Base-by-base conservation (phyloP, 2,797 vertebrate genomes). In the Mycteria americana region DNA sequence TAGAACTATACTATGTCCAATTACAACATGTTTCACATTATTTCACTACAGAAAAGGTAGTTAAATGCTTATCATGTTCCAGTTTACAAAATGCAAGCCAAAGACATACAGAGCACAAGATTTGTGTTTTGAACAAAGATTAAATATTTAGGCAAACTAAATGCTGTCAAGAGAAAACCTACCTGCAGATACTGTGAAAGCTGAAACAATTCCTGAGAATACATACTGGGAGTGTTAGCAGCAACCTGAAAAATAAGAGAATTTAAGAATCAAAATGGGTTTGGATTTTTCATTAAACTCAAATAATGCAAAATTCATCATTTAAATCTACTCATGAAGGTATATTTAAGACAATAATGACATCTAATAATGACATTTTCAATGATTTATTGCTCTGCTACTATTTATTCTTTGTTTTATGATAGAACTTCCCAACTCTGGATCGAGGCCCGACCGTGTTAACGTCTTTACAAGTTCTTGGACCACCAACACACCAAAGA, bases 191-290 rank as follows among this genome's bases (percentile, higher is more conserved):
- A 99, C 98, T 99, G 99, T 98, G 99, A 99, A 96, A 99, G 99
- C 98, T 99, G 99, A 98, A 99, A 99, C 98, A 99, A 98, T 99
- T 99, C 99, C 99, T 99, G 99, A 99, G 99, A 99, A 98, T 99
- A 99, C 99, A 99, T 99, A 98, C 99, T 99, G 99, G 99, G 99
- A 98, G 99, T 99, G 98, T 99, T 99, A 99, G 99, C 99, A 96
- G 99, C 99, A 98, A 99, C 99, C 99, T 99, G 95, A 60, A 84
- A 96, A 95, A 93, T 25, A 92, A 94, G 65, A 31, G 6, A 69
- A 91, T 19, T 88, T 18, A 70, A 41, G 4, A 70, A 50, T 93
- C 8, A 94, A 90, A 43, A 79, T 13, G 10, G 28, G 6, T 67
- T 73, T 51, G 51, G 54, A 70, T 76, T 95, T 63, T 83, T 78